Percentiles rank a stretch among this genome's conserved stretches.
phyloP scores from a whole-genome alignment of 2,113 vertebrate genomes.

The Pycnonotus jocosus region DNA sequence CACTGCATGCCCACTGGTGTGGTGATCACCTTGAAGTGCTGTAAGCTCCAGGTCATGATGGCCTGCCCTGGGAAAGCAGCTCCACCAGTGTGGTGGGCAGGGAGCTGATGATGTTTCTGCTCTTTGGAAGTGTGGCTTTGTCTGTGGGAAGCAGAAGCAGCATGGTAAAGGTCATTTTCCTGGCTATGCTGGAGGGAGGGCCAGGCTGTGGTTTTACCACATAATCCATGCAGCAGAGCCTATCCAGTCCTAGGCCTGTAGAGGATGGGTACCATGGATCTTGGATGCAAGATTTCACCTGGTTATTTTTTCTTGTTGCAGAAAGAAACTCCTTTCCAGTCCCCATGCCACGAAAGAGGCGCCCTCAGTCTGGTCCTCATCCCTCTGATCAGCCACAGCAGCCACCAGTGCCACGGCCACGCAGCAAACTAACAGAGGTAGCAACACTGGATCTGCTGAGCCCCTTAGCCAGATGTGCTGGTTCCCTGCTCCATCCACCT shows the following conservation, averaged over 20 bases:
- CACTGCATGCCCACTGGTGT: fast-evolving
- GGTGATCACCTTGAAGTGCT: neutral
- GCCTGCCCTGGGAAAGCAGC: neutral
- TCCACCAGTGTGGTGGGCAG: fast-evolving
- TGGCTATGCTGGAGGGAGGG: neutral
- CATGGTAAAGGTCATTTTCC: fast-evolving
- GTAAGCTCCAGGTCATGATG: neutral
- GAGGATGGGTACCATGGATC: neutral
- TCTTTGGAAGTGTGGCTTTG: neutral
- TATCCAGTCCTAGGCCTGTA: neutral
- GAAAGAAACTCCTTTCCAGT: constrained; percentile 48
- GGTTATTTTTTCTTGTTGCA: neutral
- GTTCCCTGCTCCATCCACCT: neutral
- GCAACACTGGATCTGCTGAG: neutral
- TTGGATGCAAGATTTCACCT: neutral
- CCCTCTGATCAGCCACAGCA: neutral
- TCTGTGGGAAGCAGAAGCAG: neutral
- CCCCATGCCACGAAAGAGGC: constrained; percentile 67
- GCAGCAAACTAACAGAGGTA: constrained; percentile 74
- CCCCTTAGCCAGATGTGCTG: neutral
- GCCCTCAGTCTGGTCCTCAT: neutral
- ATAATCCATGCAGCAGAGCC: neutral
- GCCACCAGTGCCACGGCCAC: constrained; percentile 73
- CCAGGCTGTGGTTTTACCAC: neutral
- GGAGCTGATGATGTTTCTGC: fast-evolving